phyloP scores from a whole-genome alignment of 2,888 invertebrate species.

The Incurvaria masculella region DNA sequence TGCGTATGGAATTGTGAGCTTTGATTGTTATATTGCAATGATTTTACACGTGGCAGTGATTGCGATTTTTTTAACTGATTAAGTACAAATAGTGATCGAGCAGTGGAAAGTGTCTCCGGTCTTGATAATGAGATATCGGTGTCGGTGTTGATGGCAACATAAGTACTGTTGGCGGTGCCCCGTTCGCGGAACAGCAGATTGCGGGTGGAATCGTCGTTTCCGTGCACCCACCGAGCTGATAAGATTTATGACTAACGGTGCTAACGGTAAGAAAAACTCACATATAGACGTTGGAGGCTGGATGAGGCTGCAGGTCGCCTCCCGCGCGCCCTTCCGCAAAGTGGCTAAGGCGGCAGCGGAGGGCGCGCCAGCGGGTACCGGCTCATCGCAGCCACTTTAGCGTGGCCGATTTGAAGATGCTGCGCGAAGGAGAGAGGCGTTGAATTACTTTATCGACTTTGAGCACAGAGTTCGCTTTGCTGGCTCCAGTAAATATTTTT shows the following conservation, averaged over 20 bases:
- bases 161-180: background rate
- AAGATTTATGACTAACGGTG: conserved; percentile 55
- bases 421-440: too few species aligned
- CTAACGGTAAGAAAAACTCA: conserved; percentile 47
- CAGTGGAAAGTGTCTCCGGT: too few species aligned
- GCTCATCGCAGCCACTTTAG: background rate
- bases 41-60: too few species aligned
- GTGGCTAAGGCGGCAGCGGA: conserved; percentile 24
- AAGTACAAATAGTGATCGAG: too few species aligned
- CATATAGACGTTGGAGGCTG: conserved; percentile 41
- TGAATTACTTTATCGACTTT: too few species aligned
- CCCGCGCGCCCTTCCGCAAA: conserved; percentile 15
- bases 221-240: conserved; percentile 48
- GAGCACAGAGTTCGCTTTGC: too few species aligned
- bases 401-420: too few species aligned
- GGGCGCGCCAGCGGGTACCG: conserved; percentile 12
- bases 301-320: conserved; percentile 21
- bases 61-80: too few species aligned
- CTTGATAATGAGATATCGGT: too few species aligned
- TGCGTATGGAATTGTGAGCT: too few species aligned
- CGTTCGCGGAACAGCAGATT: conserved; percentile 33
- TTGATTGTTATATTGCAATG: too few species aligned
- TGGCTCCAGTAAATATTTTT: too few species aligned
- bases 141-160: background rate
- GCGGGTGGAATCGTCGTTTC: conserved; percentile 34